Evolutionary conservation across 1,140 invertebrate genomes (phyloP).

Genomic region (Eupristina koningsbergeri): DNA sequence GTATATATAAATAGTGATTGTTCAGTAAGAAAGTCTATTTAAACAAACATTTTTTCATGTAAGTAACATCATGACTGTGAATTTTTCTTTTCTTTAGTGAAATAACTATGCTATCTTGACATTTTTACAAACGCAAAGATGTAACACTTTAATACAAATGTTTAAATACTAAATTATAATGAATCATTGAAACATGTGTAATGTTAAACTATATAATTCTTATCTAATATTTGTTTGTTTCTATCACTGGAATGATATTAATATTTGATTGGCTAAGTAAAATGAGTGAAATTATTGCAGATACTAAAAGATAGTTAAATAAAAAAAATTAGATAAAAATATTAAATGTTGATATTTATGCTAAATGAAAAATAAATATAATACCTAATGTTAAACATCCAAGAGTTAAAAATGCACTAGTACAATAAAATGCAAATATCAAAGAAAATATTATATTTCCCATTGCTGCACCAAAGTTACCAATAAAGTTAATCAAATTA

Average conservation of each 20-base stretch:
- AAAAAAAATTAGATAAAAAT: neutral
- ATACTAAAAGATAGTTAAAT: slow-evolving; percentile 50
- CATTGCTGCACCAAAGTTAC: slow-evolving; percentile 63
- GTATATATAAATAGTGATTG: too few relatives aligned
- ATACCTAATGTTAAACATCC: slow-evolving; percentile 65
- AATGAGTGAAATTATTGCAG: slow-evolving; percentile 56
- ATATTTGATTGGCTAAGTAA: slow-evolving; percentile 55
- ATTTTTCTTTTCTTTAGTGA: neutral
- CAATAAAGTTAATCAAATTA: slow-evolving; percentile 60
- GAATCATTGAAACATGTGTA: neutral
- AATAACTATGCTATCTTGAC: neutral
- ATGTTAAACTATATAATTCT: slow-evolving; percentile 19
- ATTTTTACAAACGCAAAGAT: too few relatives aligned
- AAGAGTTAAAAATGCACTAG: slow-evolving; percentile 62
- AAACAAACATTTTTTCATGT: too few relatives aligned
- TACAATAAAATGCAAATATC: slow-evolving; percentile 60
- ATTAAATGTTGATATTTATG: neutral
- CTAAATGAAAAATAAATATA: slow-evolving; percentile 31
- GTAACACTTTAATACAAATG: too few relatives aligned
- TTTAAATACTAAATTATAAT: too few relatives aligned
- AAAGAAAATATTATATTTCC: slow-evolving; percentile 67
- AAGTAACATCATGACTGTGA: neutral
- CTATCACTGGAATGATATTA: slow-evolving; percentile 39
- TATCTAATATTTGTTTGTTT: too few relatives aligned
- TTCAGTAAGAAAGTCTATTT: too few relatives aligned